Conservation (phyloP, 2,888 invertebrate species). For the Eristalis pertinax region DNA sequence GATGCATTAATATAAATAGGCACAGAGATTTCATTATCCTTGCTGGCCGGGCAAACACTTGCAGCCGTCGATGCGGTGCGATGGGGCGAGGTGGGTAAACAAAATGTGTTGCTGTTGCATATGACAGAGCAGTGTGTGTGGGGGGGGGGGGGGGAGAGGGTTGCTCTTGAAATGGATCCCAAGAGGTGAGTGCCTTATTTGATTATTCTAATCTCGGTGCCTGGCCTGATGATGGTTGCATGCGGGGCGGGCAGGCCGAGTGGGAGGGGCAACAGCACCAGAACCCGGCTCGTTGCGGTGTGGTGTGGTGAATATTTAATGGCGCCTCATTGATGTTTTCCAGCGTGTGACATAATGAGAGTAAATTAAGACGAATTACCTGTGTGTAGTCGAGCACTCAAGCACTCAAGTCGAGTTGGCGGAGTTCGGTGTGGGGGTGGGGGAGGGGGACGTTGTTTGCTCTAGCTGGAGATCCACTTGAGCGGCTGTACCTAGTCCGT, state of each 20-base stretch:
- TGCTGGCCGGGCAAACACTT: slow-evolving; percentile 64
- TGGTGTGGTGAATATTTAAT: slow-evolving; percentile 63
- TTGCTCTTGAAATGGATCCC: slow-evolving; percentile 48
- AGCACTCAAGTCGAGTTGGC: not conserved
- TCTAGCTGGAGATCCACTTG: not conserved
- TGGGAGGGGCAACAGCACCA: not conserved
- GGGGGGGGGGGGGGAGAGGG: not conserved
- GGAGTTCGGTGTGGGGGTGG: not conserved
- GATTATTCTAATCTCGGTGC: slow-evolving; percentile 67
- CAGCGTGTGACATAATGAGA: slow-evolving; percentile 60
- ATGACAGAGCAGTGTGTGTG: slow-evolving; percentile 30
- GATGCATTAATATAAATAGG: slow-evolving; percentile 72
- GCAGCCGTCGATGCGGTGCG: not conserved
- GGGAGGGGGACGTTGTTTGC: not conserved
- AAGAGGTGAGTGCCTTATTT: slow-evolving; percentile 69
- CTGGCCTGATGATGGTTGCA: slow-evolving; percentile 21
- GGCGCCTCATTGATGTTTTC: slow-evolving; percentile 60
- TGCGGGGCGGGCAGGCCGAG: not conserved
- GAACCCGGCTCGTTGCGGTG: not conserved
- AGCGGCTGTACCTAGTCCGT: not conserved
- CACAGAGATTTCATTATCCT: slow-evolving; percentile 72
- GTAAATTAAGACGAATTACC: slow-evolving; percentile 67
- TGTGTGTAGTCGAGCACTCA: slow-evolving; percentile 33
- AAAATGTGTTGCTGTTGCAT: slow-evolving; percentile 60
- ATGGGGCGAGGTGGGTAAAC: slow-evolving; percentile 33